phyloP scores from a whole-genome alignment of 2,113 vertebrate genomes.

The Illadopsis cleaveri region DNA sequence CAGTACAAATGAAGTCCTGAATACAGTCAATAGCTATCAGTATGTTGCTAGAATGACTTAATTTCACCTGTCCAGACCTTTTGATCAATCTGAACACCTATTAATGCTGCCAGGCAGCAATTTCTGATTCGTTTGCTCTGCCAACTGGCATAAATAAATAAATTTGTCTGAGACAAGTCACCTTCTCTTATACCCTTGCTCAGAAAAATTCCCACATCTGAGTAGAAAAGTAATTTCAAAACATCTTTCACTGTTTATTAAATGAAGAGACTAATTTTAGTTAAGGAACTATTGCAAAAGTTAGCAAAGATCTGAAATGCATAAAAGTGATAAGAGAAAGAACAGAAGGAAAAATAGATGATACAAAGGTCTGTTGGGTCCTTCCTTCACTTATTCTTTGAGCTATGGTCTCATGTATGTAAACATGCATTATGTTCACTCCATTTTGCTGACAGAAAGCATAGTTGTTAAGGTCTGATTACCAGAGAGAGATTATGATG shows the following conservation, averaged over 20 bases:
- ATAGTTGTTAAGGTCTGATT: background rate
- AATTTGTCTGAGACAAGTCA: background rate
- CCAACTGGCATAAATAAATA: background rate
- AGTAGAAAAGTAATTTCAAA: background rate
- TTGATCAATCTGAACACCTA: background rate
- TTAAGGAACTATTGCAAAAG: background rate
- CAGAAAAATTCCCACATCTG: background rate
- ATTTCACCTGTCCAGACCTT: background rate
- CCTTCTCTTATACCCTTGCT: background rate
- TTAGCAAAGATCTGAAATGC: background rate
- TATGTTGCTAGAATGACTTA: background rate
- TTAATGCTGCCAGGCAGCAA: background rate
- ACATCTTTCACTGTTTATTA: background rate
- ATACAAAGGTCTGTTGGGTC: rapidly evolving
- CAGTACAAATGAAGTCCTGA: background rate
- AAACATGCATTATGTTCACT: background rate
- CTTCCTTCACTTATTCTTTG: background rate
- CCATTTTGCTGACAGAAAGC: background rate
- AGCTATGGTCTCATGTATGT: background rate
- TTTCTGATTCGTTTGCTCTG: background rate
- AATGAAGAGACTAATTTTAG: background rate
- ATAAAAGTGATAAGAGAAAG: background rate
- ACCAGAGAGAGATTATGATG: background rate
- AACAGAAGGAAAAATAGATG: background rate
- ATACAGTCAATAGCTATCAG: background rate